Evolutionary conservation across 35 echinoderm and acorn worm species (phyloP), one percentile per base, ranked within the genome.

Genomic region (Diadema setosum): DNA sequence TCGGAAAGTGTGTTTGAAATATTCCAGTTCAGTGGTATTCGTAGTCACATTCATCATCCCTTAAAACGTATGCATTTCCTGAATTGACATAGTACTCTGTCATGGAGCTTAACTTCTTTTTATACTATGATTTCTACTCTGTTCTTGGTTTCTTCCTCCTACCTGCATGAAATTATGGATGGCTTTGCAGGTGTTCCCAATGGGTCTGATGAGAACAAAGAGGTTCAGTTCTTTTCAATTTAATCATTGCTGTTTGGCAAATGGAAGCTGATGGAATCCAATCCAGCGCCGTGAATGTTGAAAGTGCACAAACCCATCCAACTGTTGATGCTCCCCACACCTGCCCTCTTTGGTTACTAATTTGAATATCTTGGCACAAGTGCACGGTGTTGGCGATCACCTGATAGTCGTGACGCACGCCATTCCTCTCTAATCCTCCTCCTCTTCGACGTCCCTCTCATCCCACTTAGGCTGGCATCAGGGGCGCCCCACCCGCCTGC

Each of bases 301-400:
- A 65, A 65, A 65, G 61, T 65, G 61, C 61, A 65, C 29, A 65
- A 65, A 33, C 61, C 36, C 61, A 33, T 65, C 61, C 70, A 76
- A 35, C 24, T 30, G 70, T 42, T 7, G 36, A 35, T 35, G 37
- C 43, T 32, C 43, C 70, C 4, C 33, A 40, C 70, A 76, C 70
- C 70, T 76, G 70, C 36, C 70, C 70, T 76, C 32, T 76, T 20
- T 40, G 36, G 25, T 76, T 76, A 76, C 70, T 76, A 76, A 76
- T 76, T 76, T 76, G 70, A 43, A 76, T 36, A 36, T 36, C 36
- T 76, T 36, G 43, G 39, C 39, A 43, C 33, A n/a, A 43, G 70
- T 76, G 33, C 36, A 11, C 48, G 9, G n/a, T 52, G 48, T 52
- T 52, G 9, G 9, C 9, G 70, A n/a, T 76, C 70, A 76, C 70